Evolutionary conservation across 2,797 vertebrate species (phyloP), one percentile per base, ranked within the genome.

Genomic region (Trematomus bernacchii): DNA sequence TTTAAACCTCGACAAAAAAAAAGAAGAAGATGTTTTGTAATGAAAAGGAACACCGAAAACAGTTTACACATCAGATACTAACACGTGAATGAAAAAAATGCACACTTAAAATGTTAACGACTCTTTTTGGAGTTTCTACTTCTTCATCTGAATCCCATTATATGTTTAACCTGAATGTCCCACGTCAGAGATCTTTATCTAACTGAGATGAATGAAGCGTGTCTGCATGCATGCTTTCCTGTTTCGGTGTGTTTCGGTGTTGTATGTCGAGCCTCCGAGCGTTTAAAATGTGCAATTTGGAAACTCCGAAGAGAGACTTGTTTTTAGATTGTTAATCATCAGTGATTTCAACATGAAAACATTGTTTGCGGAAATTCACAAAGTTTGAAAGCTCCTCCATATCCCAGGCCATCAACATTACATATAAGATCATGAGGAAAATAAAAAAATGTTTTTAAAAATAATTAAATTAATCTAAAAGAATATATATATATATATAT

Each of bases 321-420:
- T 27, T 27, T 27, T 27, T 27, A 5, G 27, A 27, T 27, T 27
- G 4, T 5, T 48, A 53, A 27, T 43, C 60, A 76, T 84, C 76
- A 19, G 54, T 2, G 73, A 79, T 61, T 64, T 79, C 60, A 75
- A 82, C 37, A 16, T 61, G 79, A 83, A 85, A 75, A 84, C 73
- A 73, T 67, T 72, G 73, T 76, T 54, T 77, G 61, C 72, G 83
- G 67, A 85, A 21, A 46, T 79, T 81, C n/a, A 47, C n/a, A 58
- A 37, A 30, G 8, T 47, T 77, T 1, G 61, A 48, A 48, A 46
- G 37, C 61, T 59, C 10, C 23, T 40, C 14, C 62, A n/a, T 18
- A 52, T 60, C 10, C 51, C 51, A 9, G 21, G 16, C 21, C 27
- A 14, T 48, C 23, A 43, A n/a, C 33, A n/a, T 27, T 27, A 27